phyloP scores from a whole-genome alignment of 2,888 invertebrate genomes.

The Deroplatys truncata region DNA sequence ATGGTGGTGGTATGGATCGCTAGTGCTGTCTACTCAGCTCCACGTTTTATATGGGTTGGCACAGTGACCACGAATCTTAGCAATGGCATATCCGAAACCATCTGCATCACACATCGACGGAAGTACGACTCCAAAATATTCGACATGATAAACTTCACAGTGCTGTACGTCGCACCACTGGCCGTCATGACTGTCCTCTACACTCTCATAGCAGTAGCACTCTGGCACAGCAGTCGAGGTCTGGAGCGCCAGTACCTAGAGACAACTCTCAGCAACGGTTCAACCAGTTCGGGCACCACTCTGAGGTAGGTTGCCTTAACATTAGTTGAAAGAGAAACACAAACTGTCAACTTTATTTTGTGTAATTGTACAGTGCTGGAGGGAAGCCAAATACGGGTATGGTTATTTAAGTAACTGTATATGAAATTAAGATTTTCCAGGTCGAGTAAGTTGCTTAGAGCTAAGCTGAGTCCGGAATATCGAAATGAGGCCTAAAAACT shows the following conservation, averaged over 20 bases:
- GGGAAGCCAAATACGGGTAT: too few relatives aligned
- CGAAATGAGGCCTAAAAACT: too few relatives aligned
- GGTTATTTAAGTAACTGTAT: too few relatives aligned
- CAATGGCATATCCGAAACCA: slow-evolving; percentile 59
- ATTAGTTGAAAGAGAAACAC: not conserved
- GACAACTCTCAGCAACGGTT: slow-evolving; percentile 6
- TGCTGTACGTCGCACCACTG: slow-evolving; percentile 78
- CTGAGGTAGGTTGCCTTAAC: not conserved
- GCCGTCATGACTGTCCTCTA: slow-evolving; percentile 74
- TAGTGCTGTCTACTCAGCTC: slow-evolving; percentile 77
- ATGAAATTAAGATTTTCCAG: too few relatives aligned
- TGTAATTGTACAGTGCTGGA: not conserved
- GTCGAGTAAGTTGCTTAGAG: too few relatives aligned
- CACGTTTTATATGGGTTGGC: slow-evolving; percentile 79
- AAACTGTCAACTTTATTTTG: not conserved
- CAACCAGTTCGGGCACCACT: not conserved
- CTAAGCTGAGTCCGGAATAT: too few relatives aligned
- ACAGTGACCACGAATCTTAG: slow-evolving; percentile 62
- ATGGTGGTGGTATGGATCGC: slow-evolving; percentile 83
- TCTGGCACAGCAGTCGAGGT: slow-evolving; percentile 56
- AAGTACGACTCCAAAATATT: slow-evolving; percentile 74
- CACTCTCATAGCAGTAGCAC: slow-evolving; percentile 74
- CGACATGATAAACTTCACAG: slow-evolving; percentile 76
- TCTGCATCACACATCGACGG: slow-evolving; percentile 70
- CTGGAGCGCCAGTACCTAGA: slow-evolving; percentile 15